phyloP scores from a whole-genome alignment of 2,888 invertebrate genomes.

The Liodrosophila aerea region DNA sequence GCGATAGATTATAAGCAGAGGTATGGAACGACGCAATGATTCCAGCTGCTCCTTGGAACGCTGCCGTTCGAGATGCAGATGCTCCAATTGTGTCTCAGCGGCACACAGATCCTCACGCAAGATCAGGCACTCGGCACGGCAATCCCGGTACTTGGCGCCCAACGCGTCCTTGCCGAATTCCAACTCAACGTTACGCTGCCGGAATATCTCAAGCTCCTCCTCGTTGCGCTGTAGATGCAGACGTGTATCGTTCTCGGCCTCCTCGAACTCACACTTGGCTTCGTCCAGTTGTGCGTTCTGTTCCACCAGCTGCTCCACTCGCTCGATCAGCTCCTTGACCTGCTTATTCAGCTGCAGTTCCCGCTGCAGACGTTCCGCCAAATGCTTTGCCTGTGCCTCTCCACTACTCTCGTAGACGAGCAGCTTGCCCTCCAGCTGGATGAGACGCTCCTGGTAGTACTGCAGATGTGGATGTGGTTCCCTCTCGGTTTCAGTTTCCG shows the following conservation, averaged over 20 bases:
- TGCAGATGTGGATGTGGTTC: slow-evolving; percentile 85
- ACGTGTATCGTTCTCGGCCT: slow-evolving; percentile 89
- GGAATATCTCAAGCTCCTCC: slow-evolving; percentile 85
- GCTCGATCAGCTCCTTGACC: slow-evolving; percentile 82
- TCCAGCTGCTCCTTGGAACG: slow-evolving; percentile 79
- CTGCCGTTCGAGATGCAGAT: slow-evolving; percentile 80
- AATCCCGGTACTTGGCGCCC: slow-evolving; percentile 84
- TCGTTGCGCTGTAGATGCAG: slow-evolving; percentile 84
- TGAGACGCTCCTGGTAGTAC: slow-evolving; percentile 87
- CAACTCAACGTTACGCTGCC: slow-evolving; percentile 83
- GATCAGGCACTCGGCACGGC: slow-evolving; percentile 79
- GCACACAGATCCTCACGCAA: slow-evolving; percentile 78
- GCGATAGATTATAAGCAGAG: slow-evolving; percentile 69
- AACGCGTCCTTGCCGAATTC: slow-evolving; percentile 85
- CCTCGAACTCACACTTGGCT: slow-evolving; percentile 89
- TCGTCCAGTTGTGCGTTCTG: slow-evolving; percentile 87
- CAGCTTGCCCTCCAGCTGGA: slow-evolving; percentile 86
- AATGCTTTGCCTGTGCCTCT: slow-evolving; percentile 85
- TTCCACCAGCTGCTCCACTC: slow-evolving; percentile 85
- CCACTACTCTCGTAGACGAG: slow-evolving; percentile 87
- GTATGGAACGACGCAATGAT: slow-evolving; percentile 71
- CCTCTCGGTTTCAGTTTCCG: slow-evolving; percentile 81
- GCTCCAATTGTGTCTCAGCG: slow-evolving; percentile 79
- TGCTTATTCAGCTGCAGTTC: slow-evolving; percentile 84
- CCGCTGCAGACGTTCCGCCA: slow-evolving; percentile 86